Conservation (phyloP, 1,140 invertebrate species). For the Heliconius eleuchia region DNA sequence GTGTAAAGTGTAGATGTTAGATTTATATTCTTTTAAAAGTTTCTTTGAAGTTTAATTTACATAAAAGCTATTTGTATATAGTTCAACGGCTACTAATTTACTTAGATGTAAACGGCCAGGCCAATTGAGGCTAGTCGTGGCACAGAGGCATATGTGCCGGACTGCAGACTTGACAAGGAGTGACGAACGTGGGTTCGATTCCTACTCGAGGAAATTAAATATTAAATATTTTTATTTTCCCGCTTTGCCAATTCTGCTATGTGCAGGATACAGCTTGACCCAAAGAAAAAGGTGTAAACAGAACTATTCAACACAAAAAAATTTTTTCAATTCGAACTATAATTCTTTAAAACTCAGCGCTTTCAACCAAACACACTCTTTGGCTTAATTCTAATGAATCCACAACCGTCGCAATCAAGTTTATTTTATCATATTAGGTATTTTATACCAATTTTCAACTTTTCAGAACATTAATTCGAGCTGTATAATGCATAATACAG, state of each 20-base stretch:
- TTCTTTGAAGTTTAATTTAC: not conserved
- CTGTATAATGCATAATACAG: not conserved
- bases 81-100: not conserved
- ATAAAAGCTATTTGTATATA: not conserved
- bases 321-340: too few relatives aligned
- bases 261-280: not conserved
- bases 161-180: too few relatives aligned
- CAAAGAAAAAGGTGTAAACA: not conserved
- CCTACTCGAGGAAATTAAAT: not conserved
- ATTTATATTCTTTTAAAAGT: not conserved
- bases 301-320: not conserved
- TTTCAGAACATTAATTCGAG: not conserved
- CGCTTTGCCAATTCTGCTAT: not conserved
- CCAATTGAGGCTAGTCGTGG: too few relatives aligned
- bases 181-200: not conserved
- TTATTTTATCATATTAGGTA: too few relatives aligned
- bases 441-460: not conserved
- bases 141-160: too few relatives aligned
- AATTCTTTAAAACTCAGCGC: too few relatives aligned
- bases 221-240: not conserved
- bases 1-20: not conserved
- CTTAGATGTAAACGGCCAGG: too few relatives aligned
- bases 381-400: too few relatives aligned
- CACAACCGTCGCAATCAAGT: too few relatives aligned
- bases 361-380: too few relatives aligned